A percentile compares a stretch with the other conserved stretches of the same genome.
These are phyloP conservation scores for Piliocolobus tephrosceles DNA, from an alignment of 2,113 vertebrate genomes.

Conservation along the genomic window DNA sequence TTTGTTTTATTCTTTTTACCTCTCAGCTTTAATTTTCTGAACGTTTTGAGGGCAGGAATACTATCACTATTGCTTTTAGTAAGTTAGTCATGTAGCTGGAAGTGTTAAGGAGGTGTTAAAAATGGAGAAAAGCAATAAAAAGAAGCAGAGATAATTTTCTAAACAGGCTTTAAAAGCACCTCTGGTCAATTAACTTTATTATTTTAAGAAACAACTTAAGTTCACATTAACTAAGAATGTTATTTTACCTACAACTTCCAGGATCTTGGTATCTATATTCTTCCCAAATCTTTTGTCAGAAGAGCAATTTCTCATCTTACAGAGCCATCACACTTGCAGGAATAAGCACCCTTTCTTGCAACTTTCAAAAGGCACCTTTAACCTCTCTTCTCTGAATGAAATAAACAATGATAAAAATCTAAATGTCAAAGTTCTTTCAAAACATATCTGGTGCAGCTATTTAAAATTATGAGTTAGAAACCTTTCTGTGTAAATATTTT, in stretches of 20 bases:
- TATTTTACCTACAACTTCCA: not conserved
- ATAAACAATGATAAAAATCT: slow-evolving; percentile 4
- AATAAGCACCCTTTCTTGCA: not conserved
- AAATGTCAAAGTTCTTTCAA: not conserved
- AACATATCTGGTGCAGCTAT: not conserved
- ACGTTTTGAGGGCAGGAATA: not conserved
- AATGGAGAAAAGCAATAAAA: not conserved
- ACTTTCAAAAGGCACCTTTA: not conserved
- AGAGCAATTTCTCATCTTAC: not conserved
- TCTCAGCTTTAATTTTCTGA: not conserved
- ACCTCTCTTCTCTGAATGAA: not conserved
- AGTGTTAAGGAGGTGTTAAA: not conserved
- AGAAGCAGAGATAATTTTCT: not conserved
- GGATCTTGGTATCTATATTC: not conserved
- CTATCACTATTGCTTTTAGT: not conserved
- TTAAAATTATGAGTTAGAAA: slow-evolving; percentile 15
- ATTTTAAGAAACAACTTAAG: not conserved
- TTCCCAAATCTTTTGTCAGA: not conserved
- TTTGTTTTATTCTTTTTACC: not conserved
- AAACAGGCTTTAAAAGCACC: not conserved
- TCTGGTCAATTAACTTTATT: not conserved
- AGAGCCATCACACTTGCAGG: not conserved
- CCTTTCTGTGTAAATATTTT: slow-evolving; percentile 39
- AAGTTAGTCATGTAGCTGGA: not conserved
- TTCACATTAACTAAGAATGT: not conserved